Conservation (phyloP, 2,113 vertebrate species). For the Tricholaema leucomelas region DNA sequence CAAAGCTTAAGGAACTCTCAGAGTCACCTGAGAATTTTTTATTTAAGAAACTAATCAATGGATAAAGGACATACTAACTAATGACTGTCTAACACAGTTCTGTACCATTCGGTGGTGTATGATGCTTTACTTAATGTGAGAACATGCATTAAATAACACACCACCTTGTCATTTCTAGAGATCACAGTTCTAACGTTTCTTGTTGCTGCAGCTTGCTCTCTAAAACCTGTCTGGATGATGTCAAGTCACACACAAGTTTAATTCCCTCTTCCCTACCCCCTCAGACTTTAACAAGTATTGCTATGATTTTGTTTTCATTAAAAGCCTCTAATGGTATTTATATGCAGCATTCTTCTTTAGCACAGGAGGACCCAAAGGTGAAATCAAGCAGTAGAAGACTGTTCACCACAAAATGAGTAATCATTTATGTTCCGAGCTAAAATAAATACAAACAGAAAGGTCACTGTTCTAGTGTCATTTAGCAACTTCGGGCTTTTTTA, state of each 20-base stretch:
- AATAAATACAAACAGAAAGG: slow-evolving; percentile 32
- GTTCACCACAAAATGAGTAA: neutral
- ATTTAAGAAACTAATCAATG: neutral
- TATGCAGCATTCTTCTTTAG: neutral
- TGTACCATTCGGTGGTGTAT: neutral
- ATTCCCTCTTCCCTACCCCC: slow-evolving; percentile 1
- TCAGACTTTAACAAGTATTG: slow-evolving; percentile 20
- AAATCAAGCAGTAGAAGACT: slow-evolving; percentile 38
- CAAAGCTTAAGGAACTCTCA: neutral
- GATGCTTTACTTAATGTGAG: neutral
- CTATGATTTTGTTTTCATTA: slow-evolving; percentile 26
- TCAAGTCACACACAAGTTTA: slow-evolving; percentile 36
- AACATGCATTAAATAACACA: neutral
- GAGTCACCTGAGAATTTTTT: neutral
- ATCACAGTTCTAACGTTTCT: neutral
- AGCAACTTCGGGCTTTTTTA: neutral
- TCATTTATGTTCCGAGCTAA: slow-evolving; percentile 14
- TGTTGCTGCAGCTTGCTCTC: neutral
- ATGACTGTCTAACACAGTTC: neutral
- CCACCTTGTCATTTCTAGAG: neutral
- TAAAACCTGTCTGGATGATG: slow-evolving; percentile 8
- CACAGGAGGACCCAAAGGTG: slow-evolving; percentile 22
- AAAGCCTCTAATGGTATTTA: neutral
- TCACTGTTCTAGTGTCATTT: slow-evolving; percentile 5
- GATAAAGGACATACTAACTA: neutral